Percentiles rank a stretch among this genome's conserved stretches.
phyloP scores from a whole-genome alignment of 2,113 vertebrate genomes.

The Illadopsis cleaveri region DNA sequence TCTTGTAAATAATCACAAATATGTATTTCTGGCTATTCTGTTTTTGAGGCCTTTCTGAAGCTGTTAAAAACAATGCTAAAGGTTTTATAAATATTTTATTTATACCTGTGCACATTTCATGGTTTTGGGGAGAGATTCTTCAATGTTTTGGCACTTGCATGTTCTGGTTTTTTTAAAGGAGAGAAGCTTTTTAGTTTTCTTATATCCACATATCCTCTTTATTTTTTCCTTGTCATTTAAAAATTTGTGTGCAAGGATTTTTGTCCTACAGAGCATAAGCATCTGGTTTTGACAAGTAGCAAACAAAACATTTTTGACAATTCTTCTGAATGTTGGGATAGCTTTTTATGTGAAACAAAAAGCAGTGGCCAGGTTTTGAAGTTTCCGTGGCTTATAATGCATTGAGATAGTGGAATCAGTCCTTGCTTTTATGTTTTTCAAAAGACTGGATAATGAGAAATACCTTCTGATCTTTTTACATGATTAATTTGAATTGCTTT shows the following conservation, averaged over 20 bases:
- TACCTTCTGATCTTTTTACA: background rate
- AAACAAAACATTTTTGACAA: background rate
- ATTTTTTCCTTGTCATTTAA: background rate
- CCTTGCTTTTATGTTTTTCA: background rate
- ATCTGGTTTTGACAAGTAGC: background rate
- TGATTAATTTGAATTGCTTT: background rate
- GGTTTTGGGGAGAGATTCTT: background rate
- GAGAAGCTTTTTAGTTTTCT: background rate
- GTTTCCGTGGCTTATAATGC: background rate
- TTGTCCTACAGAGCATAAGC: background rate
- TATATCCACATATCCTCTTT: background rate
- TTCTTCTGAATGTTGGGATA: background rate
- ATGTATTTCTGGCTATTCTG: background rate
- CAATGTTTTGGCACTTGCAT: background rate
- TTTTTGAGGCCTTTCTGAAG: background rate
- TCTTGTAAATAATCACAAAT: background rate
- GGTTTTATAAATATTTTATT: background rate
- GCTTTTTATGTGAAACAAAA: background rate
- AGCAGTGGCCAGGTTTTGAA: background rate
- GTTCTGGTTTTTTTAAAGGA: background rate
- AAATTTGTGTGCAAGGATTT: background rate
- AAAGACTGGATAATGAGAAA: background rate
- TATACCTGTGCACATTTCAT: background rate
- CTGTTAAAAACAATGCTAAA: background rate
- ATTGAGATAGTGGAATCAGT: background rate